Percentiles rank a stretch among this genome's conserved stretches.
phyloP scores from a whole-genome alignment of 1,140 invertebrate species.

The Neodiprion fabricii region DNA sequence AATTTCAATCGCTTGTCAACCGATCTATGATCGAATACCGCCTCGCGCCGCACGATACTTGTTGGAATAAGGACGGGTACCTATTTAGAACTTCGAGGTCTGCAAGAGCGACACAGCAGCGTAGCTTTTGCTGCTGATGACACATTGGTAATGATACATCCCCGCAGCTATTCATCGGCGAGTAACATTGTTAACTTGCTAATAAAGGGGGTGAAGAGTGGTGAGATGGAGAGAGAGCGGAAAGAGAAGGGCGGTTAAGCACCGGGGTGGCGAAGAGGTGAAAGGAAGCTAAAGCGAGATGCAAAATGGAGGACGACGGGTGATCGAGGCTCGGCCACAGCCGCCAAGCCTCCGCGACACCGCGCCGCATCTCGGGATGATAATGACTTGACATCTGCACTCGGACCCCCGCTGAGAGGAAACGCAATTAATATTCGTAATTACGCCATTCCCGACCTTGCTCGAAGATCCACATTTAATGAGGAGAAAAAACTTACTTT shows the following conservation, averaged over 20 bases:
- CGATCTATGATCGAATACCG: no score
- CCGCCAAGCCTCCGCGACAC: constrained; percentile 45
- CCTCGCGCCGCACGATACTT: no score
- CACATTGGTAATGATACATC: constrained; percentile 59
- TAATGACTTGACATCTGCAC: constrained; percentile 64
- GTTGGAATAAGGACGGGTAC: no score
- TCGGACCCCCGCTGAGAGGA: constrained; percentile 54
- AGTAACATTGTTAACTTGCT: constrained; percentile 62
- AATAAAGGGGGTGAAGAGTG: constrained; percentile 51
- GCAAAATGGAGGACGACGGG: constrained; percentile 21
- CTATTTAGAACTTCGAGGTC: no score
- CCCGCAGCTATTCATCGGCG: constrained; percentile 52
- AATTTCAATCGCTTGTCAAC: no score
- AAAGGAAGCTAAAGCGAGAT: constrained; percentile 6
- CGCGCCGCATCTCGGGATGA: constrained; percentile 47
- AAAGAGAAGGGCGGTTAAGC: constrained; percentile 16
- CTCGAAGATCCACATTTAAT: constrained; percentile 4
- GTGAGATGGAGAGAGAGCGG: constrained; percentile 11
- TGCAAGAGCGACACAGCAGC: no score
- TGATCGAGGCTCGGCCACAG: constrained; percentile 34
- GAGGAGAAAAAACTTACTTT: background rate
- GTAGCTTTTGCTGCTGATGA: constrained; percentile 44
- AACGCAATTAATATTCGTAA: constrained; percentile 62
- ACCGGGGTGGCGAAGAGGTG: constrained; percentile 5
- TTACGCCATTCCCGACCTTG: constrained; percentile 46